These are phyloP conservation scores for Squalus acanthias DNA, from an alignment of 2,797 vertebrate genomes.

Conservation along the genomic window DNA sequence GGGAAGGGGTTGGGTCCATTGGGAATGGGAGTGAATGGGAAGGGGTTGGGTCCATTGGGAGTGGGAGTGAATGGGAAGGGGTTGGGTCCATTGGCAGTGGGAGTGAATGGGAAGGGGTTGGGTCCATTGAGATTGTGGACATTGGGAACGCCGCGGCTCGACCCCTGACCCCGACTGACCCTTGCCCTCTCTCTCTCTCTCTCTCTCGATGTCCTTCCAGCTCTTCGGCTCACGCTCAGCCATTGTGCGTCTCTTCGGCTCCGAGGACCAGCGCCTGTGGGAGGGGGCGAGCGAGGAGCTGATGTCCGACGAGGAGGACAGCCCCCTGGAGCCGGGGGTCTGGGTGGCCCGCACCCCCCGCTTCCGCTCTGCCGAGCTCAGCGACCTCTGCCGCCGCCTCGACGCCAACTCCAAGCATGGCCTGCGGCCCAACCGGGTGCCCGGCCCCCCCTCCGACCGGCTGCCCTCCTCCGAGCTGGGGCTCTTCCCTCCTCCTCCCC, in stretches of 20 bases:
- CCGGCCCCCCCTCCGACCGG: constrained; percentile 55
- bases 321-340: constrained; percentile 55
- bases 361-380: constrained; percentile 55
- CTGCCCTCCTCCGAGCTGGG: constrained; percentile 55
- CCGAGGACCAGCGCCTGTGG: constrained; percentile 56
- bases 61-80: too few relatives aligned
- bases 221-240: constrained; percentile 60
- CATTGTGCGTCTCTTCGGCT: constrained; percentile 54
- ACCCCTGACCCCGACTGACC: too few relatives aligned
- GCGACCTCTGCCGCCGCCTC: constrained; percentile 57
- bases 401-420: constrained; percentile 60
- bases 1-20: too few relatives aligned
- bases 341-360: constrained; percentile 59
- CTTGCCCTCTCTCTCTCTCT: not conserved
- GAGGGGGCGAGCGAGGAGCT: constrained; percentile 58
- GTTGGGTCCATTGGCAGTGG: too few relatives aligned
- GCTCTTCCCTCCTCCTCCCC: constrained; percentile 45
- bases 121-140: too few relatives aligned
- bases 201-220: constrained; percentile 40
- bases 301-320: constrained; percentile 63
- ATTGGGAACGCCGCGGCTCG: too few relatives aligned
- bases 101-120: too few relatives aligned
- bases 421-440: constrained; percentile 56
- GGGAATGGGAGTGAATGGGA: too few relatives aligned
- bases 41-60: too few relatives aligned